Percentiles rank a stretch among this genome's conserved stretches.
Conservation (phyloP, 2,888 invertebrate species). For the Hydrotaea diabolus region DNA sequence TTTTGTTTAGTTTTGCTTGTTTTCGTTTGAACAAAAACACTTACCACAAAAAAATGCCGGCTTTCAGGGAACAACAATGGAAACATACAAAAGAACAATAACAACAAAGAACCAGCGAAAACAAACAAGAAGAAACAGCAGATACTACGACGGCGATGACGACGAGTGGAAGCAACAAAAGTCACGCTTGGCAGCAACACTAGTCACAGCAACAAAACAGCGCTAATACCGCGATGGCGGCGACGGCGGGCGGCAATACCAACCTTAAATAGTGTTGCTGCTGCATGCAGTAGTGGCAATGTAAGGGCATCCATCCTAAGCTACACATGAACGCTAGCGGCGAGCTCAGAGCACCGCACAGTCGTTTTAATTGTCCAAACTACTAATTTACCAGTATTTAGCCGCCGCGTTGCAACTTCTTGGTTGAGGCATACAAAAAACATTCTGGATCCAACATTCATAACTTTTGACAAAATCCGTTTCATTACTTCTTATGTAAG, state of each 20-base stretch:
- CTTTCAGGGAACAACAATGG: conserved; percentile 50
- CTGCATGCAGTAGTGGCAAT: conserved; percentile 42
- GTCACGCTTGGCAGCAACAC: conserved; percentile 64
- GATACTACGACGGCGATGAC: neutral
- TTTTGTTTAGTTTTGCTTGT: conserved; percentile 23
- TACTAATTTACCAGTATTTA: no score
- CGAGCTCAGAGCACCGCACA: neutral
- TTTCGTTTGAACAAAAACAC: conserved; percentile 32
- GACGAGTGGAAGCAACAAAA: conserved; percentile 57
- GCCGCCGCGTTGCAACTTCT: no score
- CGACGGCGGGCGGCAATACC: neutral
- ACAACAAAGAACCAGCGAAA: conserved; percentile 53
- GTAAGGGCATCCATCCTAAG: conserved; percentile 51
- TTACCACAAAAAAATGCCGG: conserved; percentile 56
- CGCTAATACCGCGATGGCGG: neutral
- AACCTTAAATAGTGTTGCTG: conserved; percentile 6
- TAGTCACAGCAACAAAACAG: conserved; percentile 9
- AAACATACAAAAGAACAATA: conserved; percentile 42
- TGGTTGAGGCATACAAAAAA: no score
- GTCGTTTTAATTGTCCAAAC: no score
- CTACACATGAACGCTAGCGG: conserved; percentile 11
- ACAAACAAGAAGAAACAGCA: conserved; percentile 1
- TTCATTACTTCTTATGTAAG: no score
- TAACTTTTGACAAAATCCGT: no score
- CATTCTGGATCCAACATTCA: no score